Conservation (phyloP, 2,888 invertebrate species). For the Cyrtodaria siliqua region DNA sequence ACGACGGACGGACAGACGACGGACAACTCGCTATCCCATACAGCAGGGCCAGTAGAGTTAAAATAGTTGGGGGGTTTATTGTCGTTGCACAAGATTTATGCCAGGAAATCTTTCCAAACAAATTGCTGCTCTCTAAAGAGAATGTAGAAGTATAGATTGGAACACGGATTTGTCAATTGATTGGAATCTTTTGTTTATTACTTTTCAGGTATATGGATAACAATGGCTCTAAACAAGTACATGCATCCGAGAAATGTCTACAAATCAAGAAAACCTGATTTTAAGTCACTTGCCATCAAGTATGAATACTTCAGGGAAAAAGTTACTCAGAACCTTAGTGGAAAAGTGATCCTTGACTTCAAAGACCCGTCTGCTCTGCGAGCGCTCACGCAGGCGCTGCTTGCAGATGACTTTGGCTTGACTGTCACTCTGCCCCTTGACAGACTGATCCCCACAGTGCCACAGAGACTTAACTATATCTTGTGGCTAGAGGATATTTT, state of each 20-base stretch:
- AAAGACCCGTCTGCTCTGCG: slow-evolving; percentile 91
- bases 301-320: slow-evolving; percentile 93
- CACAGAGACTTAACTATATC: slow-evolving; percentile 96
- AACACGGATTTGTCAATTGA: too few relatives aligned
- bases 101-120: too few relatives aligned
- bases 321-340: slow-evolving; percentile 89
- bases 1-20: too few relatives aligned
- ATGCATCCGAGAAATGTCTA: slow-evolving; percentile 98
- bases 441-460: slow-evolving; percentile 96
- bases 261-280: slow-evolving; percentile 92
- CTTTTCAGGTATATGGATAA: background rate
- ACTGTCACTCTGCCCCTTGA: slow-evolving; percentile 92
- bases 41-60: too few relatives aligned
- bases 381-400: slow-evolving; percentile 92
- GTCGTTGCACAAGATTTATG: too few relatives aligned
- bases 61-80: too few relatives aligned
- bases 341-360: slow-evolving; percentile 91
- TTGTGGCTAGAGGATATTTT: slow-evolving; percentile 96
- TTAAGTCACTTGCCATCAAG: slow-evolving; percentile 91
- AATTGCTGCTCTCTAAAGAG: too few relatives aligned
- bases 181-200: too few relatives aligned
- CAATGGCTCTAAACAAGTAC: slow-evolving; percentile 85
- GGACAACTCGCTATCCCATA: too few relatives aligned
- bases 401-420: slow-evolving; percentile 93
- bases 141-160: too few relatives aligned